phyloP scores from a whole-genome alignment of 2,797 vertebrate species.

The Etheostoma nigrum region DNA sequence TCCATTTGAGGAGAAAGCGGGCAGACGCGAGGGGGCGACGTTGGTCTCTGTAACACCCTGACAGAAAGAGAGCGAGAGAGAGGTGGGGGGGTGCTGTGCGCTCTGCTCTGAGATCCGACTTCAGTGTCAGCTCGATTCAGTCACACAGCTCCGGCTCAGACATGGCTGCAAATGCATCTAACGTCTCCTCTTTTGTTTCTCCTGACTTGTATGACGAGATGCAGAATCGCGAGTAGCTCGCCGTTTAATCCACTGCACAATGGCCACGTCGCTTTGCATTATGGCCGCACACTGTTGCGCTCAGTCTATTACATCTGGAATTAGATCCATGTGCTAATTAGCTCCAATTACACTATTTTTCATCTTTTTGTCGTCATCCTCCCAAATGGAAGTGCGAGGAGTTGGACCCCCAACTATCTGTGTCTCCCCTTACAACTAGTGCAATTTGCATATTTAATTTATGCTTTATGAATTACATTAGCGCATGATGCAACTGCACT shows the following conservation, averaged over 20 bases:
- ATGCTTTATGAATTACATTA: conserved; percentile 75
- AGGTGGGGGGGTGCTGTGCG: conserved; percentile 30
- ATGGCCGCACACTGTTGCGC: conserved; percentile 60
- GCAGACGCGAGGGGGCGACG: conserved; percentile 81
- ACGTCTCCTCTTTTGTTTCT: conserved; percentile 80
- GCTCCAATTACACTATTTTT: conserved; percentile 68
- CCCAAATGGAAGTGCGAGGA: conserved; percentile 38
- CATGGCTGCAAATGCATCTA: conserved; percentile 79
- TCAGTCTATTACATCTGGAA: conserved; percentile 68
- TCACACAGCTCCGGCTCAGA: conserved; percentile 80
- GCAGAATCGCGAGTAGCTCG: conserved; percentile 70
- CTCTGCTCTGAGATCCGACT: conserved; percentile 55
- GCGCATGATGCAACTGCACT: conserved; percentile 70
- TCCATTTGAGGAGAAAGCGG: conserved; percentile 13
- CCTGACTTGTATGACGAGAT: conserved; percentile 75
- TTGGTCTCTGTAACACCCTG: conserved; percentile 72
- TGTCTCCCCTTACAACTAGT: conserved; percentile 29
- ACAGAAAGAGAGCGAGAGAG: conserved; percentile 1
- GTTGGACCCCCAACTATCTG: conserved; percentile 53
- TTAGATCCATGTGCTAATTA: conserved; percentile 76
- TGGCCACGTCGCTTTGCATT: conserved; percentile 76
- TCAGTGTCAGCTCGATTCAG: conserved; percentile 80
- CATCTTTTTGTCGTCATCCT: conserved; percentile 72
- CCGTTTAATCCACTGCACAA: conserved; percentile 78
- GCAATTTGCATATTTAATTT: conserved; percentile 73